phyloP scores from a whole-genome alignment of 2,888 invertebrate species.

The Euspilapteryx auroguttella region DNA sequence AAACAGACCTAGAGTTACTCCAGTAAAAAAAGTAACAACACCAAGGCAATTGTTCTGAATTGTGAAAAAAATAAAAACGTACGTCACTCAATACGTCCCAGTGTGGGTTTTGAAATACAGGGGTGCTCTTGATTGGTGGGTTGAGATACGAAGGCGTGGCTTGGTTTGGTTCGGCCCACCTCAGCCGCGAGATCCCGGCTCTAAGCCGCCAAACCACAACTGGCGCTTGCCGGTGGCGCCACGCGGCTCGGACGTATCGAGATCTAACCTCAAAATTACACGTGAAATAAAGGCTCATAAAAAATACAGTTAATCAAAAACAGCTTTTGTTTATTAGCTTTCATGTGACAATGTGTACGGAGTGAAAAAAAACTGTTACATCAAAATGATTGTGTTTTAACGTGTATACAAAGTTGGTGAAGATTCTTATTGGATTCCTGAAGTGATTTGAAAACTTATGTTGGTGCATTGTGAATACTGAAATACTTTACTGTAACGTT shows the following conservation, averaged over 20 bases:
- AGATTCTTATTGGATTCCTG: slow-evolving; percentile 14
- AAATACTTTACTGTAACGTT: neutral
- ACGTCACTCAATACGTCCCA: slow-evolving; percentile 48
- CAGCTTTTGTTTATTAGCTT: no score
- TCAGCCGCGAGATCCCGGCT: slow-evolving; percentile 34
- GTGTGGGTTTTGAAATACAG: slow-evolving; percentile 37
- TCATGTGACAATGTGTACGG: no score
- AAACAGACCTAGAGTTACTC: slow-evolving; percentile 20
- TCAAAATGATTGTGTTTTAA: no score
- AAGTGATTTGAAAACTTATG: slow-evolving; percentile 8
- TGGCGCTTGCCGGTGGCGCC: slow-evolving; percentile 53
- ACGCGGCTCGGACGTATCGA: slow-evolving; percentile 24
- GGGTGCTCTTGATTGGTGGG: slow-evolving; percentile 24
- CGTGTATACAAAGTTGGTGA: no score
- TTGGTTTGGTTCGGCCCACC: slow-evolving; percentile 29
- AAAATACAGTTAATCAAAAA: no score
- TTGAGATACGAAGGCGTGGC: slow-evolving; percentile 30
- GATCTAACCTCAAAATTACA: slow-evolving; percentile 24
- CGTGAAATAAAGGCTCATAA: slow-evolving; percentile 10
- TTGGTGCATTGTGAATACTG: neutral
- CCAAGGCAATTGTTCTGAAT: slow-evolving; percentile 29
- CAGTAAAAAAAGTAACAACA: slow-evolving; percentile 20
- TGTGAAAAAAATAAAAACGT: slow-evolving; percentile 45
- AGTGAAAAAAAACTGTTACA: no score
- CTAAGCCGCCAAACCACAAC: slow-evolving; percentile 41